Conservation (phyloP, 2,113 vertebrate species). For the Condylura cristata region DNA sequence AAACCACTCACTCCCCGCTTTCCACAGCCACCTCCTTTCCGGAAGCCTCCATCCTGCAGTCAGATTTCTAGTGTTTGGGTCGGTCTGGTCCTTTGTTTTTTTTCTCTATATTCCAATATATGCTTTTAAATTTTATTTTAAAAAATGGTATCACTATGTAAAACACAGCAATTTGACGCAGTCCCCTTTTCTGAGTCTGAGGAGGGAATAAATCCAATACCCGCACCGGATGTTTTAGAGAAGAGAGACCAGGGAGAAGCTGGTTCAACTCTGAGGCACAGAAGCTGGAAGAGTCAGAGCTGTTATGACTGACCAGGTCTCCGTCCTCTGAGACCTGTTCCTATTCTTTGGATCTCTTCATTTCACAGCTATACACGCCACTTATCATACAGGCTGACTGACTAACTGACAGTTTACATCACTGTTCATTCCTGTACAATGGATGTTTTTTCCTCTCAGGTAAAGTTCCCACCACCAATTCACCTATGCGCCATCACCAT, state of each 20-base stretch:
- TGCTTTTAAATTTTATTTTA: background rate
- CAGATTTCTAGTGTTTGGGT: no score
- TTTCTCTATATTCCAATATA: background rate
- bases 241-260: background rate
- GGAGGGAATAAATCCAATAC: conserved; percentile 1
- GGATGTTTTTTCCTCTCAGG: no score
- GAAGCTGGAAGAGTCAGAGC: background rate
- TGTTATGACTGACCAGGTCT: no score
- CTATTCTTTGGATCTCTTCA: background rate
- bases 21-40: no score
- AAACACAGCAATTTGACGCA: background rate
- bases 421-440: no score
- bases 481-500: no score
- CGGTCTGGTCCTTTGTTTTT: no score
- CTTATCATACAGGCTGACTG: background rate
- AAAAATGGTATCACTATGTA: background rate
- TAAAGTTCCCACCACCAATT: no score
- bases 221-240: background rate
- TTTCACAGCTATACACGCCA: background rate
- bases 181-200: conserved; percentile 2
- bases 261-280: background rate
- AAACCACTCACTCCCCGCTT: no score
- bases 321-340: background rate
- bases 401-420: no score
- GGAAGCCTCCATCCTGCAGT: no score